Base-by-base conservation (phyloP, 2,888 invertebrate species). In the Eulithis prunata region DNA sequence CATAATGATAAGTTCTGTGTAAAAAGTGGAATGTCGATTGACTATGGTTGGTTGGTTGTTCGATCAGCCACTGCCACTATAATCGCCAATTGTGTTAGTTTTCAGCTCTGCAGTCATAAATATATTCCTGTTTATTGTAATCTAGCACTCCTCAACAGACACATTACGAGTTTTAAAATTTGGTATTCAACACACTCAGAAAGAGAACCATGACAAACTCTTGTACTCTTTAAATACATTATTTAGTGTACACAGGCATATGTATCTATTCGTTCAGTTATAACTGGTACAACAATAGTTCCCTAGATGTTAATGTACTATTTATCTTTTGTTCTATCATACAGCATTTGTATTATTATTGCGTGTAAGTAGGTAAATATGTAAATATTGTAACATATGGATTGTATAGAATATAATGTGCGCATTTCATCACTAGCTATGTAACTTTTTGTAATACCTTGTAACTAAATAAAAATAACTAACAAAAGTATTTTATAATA, bases 301-400 rank as follows among this genome's bases (percentile, higher is more conserved):
- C 14, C 55, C 7, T 21, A 49, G 21, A 36, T 38, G 57, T 47
- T 14, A n/a, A 47, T 13, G 38, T 38, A 38, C 21, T 21, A 21
- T 51, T 51, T 51, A 52, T 53, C 7, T 41, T 52, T 32, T 54
- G 54, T 41, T 28, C 8, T 43, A 43, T 13, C 7, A 49, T 57
- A 6, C 43, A 59, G 28, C 43, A 52, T 52, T 59, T 52, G 51
- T 52, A 32, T 28, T 41, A 38, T 38, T 54, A 10, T 38, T 57
- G 21, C 41, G 41, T 45, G 45, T 53, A 60, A 60, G 61, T 54
- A 61, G 46, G 38, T 55, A 41, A 49, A 21, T 41, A 57, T 78
- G 78, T 79, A 79, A 75, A 79, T 79, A 80, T 74, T 80, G 79
- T 78, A 78, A 70, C 66, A 77, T 75, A 76, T 46, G 46, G 43